Evolutionary conservation across 2,888 invertebrate genomes (phyloP).

Genomic region (Cistogaster globosa): DNA sequence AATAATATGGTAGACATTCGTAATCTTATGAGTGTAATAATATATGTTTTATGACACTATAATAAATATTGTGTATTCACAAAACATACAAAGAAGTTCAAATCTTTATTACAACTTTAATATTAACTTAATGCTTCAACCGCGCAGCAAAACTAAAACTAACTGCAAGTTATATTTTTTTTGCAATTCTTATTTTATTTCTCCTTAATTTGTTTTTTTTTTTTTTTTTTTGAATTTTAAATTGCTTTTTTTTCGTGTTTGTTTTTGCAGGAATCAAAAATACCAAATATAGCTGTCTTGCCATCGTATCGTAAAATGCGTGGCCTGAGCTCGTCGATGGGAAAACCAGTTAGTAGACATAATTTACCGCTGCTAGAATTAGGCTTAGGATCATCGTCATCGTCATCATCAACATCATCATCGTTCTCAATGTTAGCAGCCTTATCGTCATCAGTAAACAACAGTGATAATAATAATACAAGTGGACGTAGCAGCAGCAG

Average conservation of each 20-base stretch:
- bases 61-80: constrained; percentile 41
- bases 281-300: constrained; percentile 77
- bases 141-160: constrained; percentile 32
- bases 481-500: constrained; percentile 48
- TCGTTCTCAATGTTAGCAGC: constrained; percentile 38
- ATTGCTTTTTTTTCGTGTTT: constrained; percentile 49
- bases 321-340: constrained; percentile 83
- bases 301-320: constrained; percentile 87
- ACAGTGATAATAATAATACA: constrained; percentile 51
- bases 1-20: not conserved
- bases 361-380: constrained; percentile 78
- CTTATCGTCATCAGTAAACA: constrained; percentile 60
- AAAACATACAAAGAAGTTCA: constrained; percentile 59
- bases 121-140: constrained; percentile 69
- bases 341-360: constrained; percentile 82
- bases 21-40: constrained; percentile 22
- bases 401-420: too few species aligned
- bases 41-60: constrained; percentile 44
- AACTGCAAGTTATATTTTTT: constrained; percentile 65
- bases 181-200: constrained; percentile 38
- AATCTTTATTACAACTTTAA: constrained; percentile 71
- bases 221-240: constrained; percentile 21
- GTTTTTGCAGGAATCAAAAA: constrained; percentile 72
- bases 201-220: not conserved
- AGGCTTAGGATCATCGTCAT: constrained; percentile 73